Evolutionary conservation across 1,140 invertebrate species (phyloP).

Genomic region (Saxidomus purpurata): DNA sequence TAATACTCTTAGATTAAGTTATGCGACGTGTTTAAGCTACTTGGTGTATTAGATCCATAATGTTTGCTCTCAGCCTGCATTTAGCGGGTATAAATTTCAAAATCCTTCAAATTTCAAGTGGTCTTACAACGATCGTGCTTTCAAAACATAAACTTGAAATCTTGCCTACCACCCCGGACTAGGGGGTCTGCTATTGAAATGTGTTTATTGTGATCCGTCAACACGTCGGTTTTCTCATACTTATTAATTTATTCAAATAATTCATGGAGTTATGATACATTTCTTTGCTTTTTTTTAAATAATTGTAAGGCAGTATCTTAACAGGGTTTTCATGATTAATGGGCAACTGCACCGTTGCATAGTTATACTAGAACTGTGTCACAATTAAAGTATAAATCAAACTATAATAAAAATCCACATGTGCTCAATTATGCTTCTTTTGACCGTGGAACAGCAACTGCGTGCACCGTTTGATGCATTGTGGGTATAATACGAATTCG

Average conservation of each 20-base stretch:
- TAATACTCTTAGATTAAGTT: background rate
- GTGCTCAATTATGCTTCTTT: background rate
- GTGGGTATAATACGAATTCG: background rate
- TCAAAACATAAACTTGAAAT: conserved; percentile 19
- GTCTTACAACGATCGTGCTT: background rate
- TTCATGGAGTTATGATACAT: background rate
- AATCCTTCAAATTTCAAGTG: conserved; percentile 8
- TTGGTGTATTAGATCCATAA: background rate
- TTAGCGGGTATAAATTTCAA: conserved; percentile 2
- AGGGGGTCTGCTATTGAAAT: background rate
- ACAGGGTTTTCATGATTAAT: background rate
- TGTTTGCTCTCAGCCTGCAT: background rate
- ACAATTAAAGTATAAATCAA: background rate
- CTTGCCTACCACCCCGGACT: background rate
- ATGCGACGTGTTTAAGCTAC: background rate
- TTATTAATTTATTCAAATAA: conserved; percentile 7
- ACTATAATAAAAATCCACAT: background rate
- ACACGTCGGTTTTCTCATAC: background rate
- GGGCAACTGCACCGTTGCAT: background rate
- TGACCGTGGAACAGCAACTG: background rate
- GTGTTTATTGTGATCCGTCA: background rate
- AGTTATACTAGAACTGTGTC: background rate
- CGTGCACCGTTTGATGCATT: background rate
- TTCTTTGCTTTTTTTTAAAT: background rate
- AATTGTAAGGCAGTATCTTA: background rate